phyloP scores from a whole-genome alignment of 37 sponge, comb jelly and placozoan genomes.

The Bolinopsis microptera region DNA sequence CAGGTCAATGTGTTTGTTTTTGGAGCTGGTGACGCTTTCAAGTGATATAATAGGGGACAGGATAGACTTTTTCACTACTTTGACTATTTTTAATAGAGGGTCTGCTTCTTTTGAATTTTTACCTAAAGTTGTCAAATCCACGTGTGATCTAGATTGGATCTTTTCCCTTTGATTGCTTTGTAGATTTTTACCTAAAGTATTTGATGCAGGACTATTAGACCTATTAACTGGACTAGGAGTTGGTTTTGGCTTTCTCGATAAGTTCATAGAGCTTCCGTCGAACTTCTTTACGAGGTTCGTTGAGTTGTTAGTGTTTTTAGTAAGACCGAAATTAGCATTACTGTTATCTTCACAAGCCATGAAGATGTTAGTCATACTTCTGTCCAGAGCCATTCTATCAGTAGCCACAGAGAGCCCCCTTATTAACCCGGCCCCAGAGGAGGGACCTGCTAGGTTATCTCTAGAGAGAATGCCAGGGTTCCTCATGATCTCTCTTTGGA shows the following conservation, averaged over 20 bases:
- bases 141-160: neutral
- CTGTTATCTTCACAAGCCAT: neutral
- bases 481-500: neutral
- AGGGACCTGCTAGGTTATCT: no score
- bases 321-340: no score
- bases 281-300: neutral
- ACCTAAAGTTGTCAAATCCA: neutral
- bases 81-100: neutral
- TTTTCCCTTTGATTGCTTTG: neutral
- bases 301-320: no score
- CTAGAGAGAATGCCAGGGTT: neutral
- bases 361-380: slow-evolving; percentile 12
- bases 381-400: neutral
- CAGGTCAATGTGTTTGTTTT: neutral
- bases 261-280: neutral
- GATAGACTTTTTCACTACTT: neutral
- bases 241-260: neutral
- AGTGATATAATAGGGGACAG: slow-evolving; percentile 11
- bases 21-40: neutral
- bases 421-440: neutral
- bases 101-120: neutral
- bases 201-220: neutral
- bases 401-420: neutral
- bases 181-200: neutral
- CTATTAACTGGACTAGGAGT: neutral